These are phyloP conservation scores for Notodonta dromedarius DNA, from an alignment of 2,888 invertebrate species.

Conservation along the genomic window DNA sequence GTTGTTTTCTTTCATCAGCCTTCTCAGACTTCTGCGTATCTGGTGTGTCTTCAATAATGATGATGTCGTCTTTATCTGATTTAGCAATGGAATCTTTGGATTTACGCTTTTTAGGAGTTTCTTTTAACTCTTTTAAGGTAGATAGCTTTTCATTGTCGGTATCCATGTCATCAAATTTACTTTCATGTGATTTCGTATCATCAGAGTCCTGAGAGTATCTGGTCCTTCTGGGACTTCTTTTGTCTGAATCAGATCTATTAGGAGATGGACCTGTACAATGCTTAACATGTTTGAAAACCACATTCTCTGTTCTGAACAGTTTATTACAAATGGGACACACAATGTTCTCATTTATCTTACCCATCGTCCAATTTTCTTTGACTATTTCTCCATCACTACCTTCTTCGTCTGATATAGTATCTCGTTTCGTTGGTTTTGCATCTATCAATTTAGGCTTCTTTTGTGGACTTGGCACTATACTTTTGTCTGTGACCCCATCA, in stretches of 20 bases:
- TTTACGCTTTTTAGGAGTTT: constrained; percentile 53
- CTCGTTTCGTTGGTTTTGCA: constrained; percentile 49
- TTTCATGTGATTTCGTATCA: constrained; percentile 56
- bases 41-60: constrained; percentile 65
- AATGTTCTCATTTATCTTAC: constrained; percentile 81
- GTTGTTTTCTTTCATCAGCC: constrained; percentile 43
- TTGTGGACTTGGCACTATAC: constrained; percentile 60
- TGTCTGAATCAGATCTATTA: constrained; percentile 72
- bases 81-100: constrained; percentile 56
- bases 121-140: constrained; percentile 41
- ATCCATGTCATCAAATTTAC: constrained; percentile 59
- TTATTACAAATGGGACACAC: constrained; percentile 80
- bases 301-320: constrained; percentile 78
- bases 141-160: constrained; percentile 49
- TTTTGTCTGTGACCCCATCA: constrained; percentile 47
- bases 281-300: constrained; percentile 81
- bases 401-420: constrained; percentile 48
- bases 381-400: constrained; percentile 63
- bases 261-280: constrained; percentile 80
- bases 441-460: constrained; percentile 70
- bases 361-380: constrained; percentile 80
- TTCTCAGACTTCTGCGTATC: constrained; percentile 48
- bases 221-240: constrained; percentile 57
- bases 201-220: constrained; percentile 64
- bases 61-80: constrained; percentile 56